Evolutionary conservation across 2,797 vertebrate species (phyloP).

Genomic region (Danionella dracula): DNA sequence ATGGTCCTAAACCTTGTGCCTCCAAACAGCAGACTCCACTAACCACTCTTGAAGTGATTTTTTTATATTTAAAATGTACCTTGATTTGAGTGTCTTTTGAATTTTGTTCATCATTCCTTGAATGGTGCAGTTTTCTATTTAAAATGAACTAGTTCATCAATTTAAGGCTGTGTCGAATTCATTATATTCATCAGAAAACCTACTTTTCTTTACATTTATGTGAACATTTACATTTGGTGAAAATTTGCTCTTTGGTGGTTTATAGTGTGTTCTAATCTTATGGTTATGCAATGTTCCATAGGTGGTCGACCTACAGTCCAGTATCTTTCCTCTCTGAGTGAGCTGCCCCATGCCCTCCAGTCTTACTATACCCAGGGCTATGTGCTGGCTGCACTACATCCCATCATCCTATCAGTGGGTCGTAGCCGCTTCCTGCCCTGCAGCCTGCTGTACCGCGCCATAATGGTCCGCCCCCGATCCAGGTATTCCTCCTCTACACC

Average conservation of each 20-base stretch:
- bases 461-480: slow-evolving; percentile 76
- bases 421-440: slow-evolving; percentile 77
- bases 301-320: slow-evolving; percentile 82
- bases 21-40: too few species aligned
- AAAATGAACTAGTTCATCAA: too few species aligned
- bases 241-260: neutral
- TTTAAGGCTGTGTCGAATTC: too few species aligned
- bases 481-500: slow-evolving; percentile 61
- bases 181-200: too few species aligned
- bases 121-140: too few species aligned
- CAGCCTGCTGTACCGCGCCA: slow-evolving; percentile 85
- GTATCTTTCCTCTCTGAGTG: slow-evolving; percentile 82
- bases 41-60: too few species aligned
- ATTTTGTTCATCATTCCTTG: too few species aligned
- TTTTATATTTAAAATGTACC: too few species aligned
- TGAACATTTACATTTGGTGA: too few species aligned
- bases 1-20: too few species aligned
- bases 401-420: slow-evolving; percentile 82
- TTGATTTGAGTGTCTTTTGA: too few species aligned
- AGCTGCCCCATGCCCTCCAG: slow-evolving; percentile 83
- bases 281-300: slow-evolving; percentile 26
- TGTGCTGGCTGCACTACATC: slow-evolving; percentile 81
- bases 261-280: neutral
- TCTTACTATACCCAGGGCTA: slow-evolving; percentile 89
- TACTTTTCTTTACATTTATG: too few species aligned